Percentiles rank a stretch among this genome's conserved stretches.
phyloP scores from a whole-genome alignment of 1,140 invertebrate genomes.

The Bombus polaris region DNA sequence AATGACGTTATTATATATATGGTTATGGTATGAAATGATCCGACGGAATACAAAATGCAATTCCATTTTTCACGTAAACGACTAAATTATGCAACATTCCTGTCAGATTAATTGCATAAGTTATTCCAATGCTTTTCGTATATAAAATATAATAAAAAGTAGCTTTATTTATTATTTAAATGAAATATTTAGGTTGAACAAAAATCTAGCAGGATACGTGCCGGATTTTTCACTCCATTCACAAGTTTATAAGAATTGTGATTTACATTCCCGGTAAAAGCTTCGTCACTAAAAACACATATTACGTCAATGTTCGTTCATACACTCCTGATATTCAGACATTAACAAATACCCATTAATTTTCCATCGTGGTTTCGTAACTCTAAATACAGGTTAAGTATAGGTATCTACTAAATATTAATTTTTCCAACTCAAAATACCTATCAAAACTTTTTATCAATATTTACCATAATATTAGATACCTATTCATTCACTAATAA shows the following conservation, averaged over 20 bases:
- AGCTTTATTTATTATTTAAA: not conserved
- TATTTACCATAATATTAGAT: not conserved
- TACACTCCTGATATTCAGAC: not conserved
- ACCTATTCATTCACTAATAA: not conserved
- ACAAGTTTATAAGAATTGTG: not conserved
- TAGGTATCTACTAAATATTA: no score
- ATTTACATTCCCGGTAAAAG: not conserved
- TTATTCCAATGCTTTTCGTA: not conserved
- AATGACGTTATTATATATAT: not conserved
- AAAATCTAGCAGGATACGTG: not conserved
- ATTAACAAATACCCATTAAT: no score
- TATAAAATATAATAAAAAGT: not conserved
- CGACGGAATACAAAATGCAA: constrained; percentile 15
- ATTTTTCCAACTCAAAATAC: no score
- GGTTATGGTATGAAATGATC: not conserved
- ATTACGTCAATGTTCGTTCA: not conserved
- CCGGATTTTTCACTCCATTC: not conserved
- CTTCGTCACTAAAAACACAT: not conserved
- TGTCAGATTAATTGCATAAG: not conserved
- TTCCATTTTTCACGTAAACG: not conserved
- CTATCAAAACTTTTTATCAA: not conserved
- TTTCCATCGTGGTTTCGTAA: no score
- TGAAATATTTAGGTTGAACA: not conserved
- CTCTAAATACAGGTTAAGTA: no score
- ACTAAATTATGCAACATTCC: no score